A percentile compares a stretch with the other conserved stretches of the same genome.
Evolutionary conservation across 2,888 invertebrate genomes (phyloP).

Genomic region (Drosophila villosipedis): DNA sequence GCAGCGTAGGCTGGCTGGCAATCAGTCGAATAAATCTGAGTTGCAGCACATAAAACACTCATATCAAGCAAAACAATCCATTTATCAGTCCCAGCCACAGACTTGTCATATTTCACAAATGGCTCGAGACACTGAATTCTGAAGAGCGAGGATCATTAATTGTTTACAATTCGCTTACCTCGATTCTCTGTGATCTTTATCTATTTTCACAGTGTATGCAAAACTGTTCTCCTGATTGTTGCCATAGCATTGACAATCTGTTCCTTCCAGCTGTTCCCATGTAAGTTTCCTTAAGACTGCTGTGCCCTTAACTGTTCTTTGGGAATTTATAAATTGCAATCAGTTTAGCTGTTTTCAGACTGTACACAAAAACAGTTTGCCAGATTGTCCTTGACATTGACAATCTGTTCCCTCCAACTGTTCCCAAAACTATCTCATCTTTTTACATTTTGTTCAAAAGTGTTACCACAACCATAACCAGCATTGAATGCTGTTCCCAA

Average conservation of each 20-base stretch:
- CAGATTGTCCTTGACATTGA: not conserved
- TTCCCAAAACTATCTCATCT: not conserved
- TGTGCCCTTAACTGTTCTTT: not conserved
- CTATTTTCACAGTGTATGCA: not conserved
- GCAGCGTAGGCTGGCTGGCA: not conserved
- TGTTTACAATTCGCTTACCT: not conserved
- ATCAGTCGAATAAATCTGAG: constrained; percentile 2
- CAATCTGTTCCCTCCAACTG: not conserved
- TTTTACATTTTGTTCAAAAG: not conserved
- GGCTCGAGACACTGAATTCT: not conserved
- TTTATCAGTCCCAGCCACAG: constrained; percentile 9
- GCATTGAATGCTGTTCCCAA: not conserved
- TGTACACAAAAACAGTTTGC: not conserved
- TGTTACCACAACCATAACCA: not conserved
- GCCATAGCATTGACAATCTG: not conserved
- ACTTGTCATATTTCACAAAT: not conserved
- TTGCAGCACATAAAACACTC: constrained; percentile 39
- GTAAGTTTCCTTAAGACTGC: not conserved
- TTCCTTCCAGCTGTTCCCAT: not conserved
- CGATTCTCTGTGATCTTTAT: not conserved
- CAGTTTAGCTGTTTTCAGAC: not conserved
- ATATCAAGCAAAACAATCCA: constrained; percentile 8
- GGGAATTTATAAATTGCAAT: not conserved
- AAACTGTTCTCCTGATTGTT: not conserved
- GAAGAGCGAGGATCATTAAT: not conserved